These are phyloP conservation scores for Myotis yumanensis DNA, from an alignment of 2,113 vertebrate genomes.

Conservation along the genomic window DNA sequence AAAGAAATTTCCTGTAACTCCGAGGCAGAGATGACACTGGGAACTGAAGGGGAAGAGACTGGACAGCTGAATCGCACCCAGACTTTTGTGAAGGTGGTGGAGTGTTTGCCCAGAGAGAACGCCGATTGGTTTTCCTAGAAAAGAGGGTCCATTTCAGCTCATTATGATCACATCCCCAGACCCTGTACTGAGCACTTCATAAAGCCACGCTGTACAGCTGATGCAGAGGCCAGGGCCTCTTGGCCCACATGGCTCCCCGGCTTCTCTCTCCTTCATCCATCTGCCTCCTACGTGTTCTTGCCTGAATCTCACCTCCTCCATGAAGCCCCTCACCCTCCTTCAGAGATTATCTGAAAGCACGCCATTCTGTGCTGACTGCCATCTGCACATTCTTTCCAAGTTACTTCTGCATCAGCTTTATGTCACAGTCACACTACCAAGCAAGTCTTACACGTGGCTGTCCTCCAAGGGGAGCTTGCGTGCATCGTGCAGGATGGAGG, in stretches of 20 bases:
- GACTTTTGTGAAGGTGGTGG: neutral
- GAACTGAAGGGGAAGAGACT: slow-evolving; percentile 67
- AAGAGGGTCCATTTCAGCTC: neutral
- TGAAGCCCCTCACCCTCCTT: neutral
- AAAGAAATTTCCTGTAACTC: slow-evolving; percentile 80
- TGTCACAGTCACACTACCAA: neutral
- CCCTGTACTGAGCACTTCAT: neutral
- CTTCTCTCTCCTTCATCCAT: neutral
- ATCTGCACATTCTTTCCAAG: neutral
- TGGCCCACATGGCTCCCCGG: neutral
- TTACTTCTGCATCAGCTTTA: neutral
- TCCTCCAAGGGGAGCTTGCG: neutral
- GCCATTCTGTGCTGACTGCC: neutral
- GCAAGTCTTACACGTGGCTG: neutral
- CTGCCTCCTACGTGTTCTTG: neutral
- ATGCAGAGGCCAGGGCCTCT: neutral
- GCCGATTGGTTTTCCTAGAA: neutral
- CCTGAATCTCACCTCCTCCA: neutral
- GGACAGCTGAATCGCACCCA: slow-evolving; percentile 68
- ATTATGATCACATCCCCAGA: slow-evolving; percentile 8
- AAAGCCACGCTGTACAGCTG: neutral
- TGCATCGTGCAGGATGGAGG: neutral
- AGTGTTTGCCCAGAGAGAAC: neutral
- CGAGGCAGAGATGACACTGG: slow-evolving; percentile 73
- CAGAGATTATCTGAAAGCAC: neutral